phyloP scores from a whole-genome alignment of 2,113 vertebrate genomes.

The Chitala chitala region DNA sequence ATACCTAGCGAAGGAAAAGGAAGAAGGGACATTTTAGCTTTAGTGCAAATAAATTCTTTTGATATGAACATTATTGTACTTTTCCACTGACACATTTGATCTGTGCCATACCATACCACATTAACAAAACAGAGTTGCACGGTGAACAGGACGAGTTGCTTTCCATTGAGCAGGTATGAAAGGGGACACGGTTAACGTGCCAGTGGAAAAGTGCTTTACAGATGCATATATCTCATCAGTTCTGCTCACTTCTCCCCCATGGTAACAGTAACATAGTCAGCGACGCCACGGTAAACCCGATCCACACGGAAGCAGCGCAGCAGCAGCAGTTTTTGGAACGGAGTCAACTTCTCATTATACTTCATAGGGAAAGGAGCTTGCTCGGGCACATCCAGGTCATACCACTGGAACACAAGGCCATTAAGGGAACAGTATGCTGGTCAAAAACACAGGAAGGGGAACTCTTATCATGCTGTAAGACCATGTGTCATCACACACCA shows the following conservation, averaged over 20 bases:
- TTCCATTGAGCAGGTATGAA: too few relatives aligned
- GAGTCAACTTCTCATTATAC: conserved; percentile 62
- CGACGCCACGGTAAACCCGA: conserved; percentile 84
- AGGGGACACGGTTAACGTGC: too few relatives aligned
- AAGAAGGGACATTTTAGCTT: too few relatives aligned
- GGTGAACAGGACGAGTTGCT: too few relatives aligned
- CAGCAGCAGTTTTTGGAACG: conserved; percentile 84
- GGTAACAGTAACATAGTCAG: conserved; percentile 72
- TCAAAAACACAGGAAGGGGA: not conserved
- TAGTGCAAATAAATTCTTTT: too few relatives aligned
- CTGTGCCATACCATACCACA: too few relatives aligned
- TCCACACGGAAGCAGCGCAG: conserved; percentile 91
- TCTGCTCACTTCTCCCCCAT: conserved; percentile 83
- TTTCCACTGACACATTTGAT: too few relatives aligned
- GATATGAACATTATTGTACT: too few relatives aligned
- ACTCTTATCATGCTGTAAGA: not conserved
- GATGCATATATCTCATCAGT: not conserved
- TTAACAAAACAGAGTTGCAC: too few relatives aligned
- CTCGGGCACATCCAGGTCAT: conserved; percentile 72
- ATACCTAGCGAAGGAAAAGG: conserved; percentile 62
- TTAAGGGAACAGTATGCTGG: not conserved
- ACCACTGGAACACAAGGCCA: conserved; percentile 27
- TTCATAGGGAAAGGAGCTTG: conserved; percentile 69
- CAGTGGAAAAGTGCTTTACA: too few relatives aligned
- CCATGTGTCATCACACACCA: too few relatives aligned